Evolutionary conservation across 1,140 invertebrate genomes (phyloP).

Genomic region (Apis florea): DNA sequence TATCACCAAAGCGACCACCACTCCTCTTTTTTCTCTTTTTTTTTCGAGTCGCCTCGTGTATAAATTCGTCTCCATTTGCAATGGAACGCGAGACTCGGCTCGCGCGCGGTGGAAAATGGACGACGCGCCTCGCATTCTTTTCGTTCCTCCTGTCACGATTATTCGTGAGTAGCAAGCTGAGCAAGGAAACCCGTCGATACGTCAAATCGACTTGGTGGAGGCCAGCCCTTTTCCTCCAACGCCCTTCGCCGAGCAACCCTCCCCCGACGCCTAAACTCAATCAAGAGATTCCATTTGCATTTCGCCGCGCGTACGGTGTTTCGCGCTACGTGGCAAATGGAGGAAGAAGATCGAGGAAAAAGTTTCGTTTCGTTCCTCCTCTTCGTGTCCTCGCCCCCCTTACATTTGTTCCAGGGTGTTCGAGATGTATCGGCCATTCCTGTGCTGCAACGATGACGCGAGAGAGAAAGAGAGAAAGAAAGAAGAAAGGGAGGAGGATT

Average conservation of each 20-base stretch:
- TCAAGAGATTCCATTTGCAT: constrained; percentile 64
- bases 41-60: neutral
- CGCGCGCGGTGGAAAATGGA: constrained; percentile 3
- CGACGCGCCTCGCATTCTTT: constrained; percentile 42
- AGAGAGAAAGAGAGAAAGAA: too few species aligned
- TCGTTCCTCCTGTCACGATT: constrained; percentile 40
- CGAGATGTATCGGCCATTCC: too few species aligned
- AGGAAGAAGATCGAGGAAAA: neutral
- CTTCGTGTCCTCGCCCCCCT: too few species aligned
- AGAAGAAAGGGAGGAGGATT: too few species aligned
- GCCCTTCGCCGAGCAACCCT: neutral
- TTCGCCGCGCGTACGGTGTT: constrained; percentile 44
- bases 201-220: constrained; percentile 53
- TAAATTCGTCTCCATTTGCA: constrained; percentile 52
- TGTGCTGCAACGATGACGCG: too few species aligned
- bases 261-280: constrained; percentile 53
- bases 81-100: constrained; percentile 10
- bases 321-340: constrained; percentile 11
- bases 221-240: constrained; percentile 1
- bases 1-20: constrained; percentile 21
- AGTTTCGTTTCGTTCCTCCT: too few species aligned
- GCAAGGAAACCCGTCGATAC: constrained; percentile 57
- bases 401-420: too few species aligned
- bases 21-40: neutral
- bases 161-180: constrained; percentile 46